Evolutionary conservation across 2,797 vertebrate species (phyloP), one percentile per base, ranked within the genome.

Genomic region (Catamblyrhynchus diadema): DNA sequence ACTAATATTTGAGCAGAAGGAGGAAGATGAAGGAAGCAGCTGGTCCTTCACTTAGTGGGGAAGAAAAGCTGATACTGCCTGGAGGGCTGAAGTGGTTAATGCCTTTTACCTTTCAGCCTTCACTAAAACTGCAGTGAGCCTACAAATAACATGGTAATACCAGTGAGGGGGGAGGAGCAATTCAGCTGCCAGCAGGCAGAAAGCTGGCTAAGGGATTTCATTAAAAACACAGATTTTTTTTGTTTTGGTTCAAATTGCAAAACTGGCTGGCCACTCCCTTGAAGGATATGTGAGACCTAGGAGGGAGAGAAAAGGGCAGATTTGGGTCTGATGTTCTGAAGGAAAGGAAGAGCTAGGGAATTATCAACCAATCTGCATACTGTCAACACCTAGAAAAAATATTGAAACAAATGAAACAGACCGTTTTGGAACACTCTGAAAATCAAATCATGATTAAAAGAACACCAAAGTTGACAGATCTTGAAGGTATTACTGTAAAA

Each of bases 1-100:
- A 77, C 70, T 64, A 92, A 74, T 87, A 94, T 92, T 95, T 95
- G 71, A 92, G 10, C 32, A 92, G 71, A 86, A 23, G 44, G 32
- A 92, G n/a, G 56, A 94, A 60, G 41, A 74, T 20, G 48, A 82
- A 70, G 74, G 15, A 85, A 79, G 71, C 75, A 82, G 12, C 14
- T n/a, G 4, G 27, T 56, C 56, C 48, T 89, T 44, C 48, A n/a
- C 37, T 67, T 77, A 64, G 19, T 37, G 53, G 53, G 53, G 60
- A 91, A 67, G 53, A 11, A 77, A 67, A 82, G 19, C 4, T 73
- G 51, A 50, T 57, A 50, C 33, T 16, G 17, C 33, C 60, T 56
- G 33, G 37, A 74, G 41, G 33, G 13, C 28, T 56, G 33, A 70
- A 82, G 37, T 30, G 23, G 37, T 60, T 80, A 73, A 66, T 87